These are phyloP conservation scores for Pterois miles DNA, from an alignment of 2,797 vertebrate genomes.

Conservation along the genomic window DNA sequence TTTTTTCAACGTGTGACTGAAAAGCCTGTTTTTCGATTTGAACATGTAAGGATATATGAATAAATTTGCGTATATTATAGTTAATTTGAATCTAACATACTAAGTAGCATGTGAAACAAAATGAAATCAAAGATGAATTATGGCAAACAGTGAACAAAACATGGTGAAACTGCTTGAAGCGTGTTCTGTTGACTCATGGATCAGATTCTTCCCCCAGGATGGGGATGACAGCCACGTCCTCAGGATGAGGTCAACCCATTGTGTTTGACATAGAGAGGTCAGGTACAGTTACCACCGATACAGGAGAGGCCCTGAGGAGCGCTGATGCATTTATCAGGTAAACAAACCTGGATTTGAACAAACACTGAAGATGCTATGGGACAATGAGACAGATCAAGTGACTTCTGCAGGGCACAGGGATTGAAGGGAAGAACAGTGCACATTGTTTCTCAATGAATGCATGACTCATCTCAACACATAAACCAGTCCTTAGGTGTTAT, in stretches of 20 bases:
- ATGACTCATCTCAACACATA: slow-evolving; percentile 41
- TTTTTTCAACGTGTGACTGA: neutral
- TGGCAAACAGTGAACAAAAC: neutral
- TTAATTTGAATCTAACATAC: neutral
- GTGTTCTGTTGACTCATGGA: slow-evolving; percentile 16
- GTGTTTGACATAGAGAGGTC: slow-evolving; percentile 43
- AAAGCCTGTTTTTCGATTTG: neutral
- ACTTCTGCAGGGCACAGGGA: slow-evolving; percentile 33
- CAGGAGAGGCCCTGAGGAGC: slow-evolving; percentile 29
- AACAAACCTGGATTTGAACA: slow-evolving; percentile 27
- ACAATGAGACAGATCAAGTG: slow-evolving; percentile 59
- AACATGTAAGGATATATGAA: neutral
- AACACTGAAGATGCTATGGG: neutral
- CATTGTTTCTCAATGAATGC: slow-evolving; percentile 33
- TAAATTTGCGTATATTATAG: neutral
- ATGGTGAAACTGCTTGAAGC: slow-evolving; percentile 8
- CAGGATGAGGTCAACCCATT: slow-evolving; percentile 54
- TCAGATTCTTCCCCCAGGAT: slow-evolving; percentile 27
- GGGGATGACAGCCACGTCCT: slow-evolving; percentile 22
- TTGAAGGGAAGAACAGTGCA: slow-evolving; percentile 36
- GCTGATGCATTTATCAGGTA: slow-evolving; percentile 26
- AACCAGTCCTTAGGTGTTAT: neutral
- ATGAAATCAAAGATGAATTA: neutral
- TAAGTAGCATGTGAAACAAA: neutral
- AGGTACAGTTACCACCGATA: slow-evolving; percentile 58